Base-by-base conservation (phyloP, 2,888 invertebrate species). In the Carabus problematicus region DNA sequence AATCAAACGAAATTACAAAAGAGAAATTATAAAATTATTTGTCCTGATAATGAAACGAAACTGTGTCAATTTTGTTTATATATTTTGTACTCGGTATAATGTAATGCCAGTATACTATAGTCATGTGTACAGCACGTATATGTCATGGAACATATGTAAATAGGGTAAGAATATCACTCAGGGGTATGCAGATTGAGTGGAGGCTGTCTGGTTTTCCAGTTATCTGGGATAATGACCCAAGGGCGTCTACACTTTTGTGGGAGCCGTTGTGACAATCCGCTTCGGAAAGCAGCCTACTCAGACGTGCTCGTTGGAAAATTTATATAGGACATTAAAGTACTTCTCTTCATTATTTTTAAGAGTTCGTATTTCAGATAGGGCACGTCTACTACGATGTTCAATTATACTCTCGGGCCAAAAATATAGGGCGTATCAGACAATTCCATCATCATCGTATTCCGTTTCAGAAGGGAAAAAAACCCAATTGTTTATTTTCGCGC, bases 301-400 rank as follows among this genome's bases (percentile, higher is more conserved):
- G 56, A 58, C 56, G 66, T 47, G 58, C 56, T 59, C 19, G n/a
- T 19, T 59, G 66, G 66, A 47, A 29, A 66, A 66, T 66, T 66
- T 59, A 66, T 66, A 59, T 59, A 14, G 59, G n/a, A 29, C 59
- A 66, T 66, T 66, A 58, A 66, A 54, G 42, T 49, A 59, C 59
- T 58, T 49, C 66, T 43, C 47, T 66, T 66, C 59, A 66, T 59
- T 59, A 66, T 66, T 66, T 66, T 66, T 66, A 66, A 66, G 66
- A 56, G 66, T 66, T 39, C 59, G 49, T 49, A 58, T 58, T 59
- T 58, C 19, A 59, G 66, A 66, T 66, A 66, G 52, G 49, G 66
- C 66, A 66, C 66, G 66, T 64, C 45, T 47, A 47, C 47, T 16
- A 47, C 11, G 16, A 47, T 47, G 47, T 47, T 47, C 16, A 47